Evolutionary conservation across 30 jellyfish, hydroid and myxozoan species (phyloP).

Genomic region (Haliclystus octoradiatus): DNA sequence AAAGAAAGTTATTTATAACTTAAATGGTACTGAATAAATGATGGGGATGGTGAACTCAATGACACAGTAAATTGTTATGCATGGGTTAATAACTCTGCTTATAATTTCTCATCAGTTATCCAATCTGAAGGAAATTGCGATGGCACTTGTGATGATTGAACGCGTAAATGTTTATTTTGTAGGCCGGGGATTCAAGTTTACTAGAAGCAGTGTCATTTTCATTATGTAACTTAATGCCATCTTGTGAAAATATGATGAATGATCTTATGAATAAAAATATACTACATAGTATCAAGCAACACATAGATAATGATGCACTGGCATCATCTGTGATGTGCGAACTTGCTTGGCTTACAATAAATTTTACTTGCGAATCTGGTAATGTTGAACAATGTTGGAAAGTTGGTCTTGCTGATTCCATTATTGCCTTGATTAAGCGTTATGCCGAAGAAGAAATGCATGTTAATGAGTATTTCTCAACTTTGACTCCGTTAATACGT

Average conservation of each 20-base stretch:
- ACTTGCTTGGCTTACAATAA: slow-evolving; percentile 52
- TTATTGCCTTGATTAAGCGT: slow-evolving; percentile 10
- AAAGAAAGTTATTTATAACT: too few species aligned
- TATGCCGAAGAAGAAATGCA: too few species aligned
- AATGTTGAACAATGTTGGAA: slow-evolving; percentile 2
- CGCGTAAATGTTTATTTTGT: neutral
- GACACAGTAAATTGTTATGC: too few species aligned
- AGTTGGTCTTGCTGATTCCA: slow-evolving; percentile 14
- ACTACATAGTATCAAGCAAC: slow-evolving; percentile 12
- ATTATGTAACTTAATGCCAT: slow-evolving; percentile 37
- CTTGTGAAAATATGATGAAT: slow-evolving; percentile 12
- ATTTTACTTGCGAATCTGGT: slow-evolving; percentile 24
- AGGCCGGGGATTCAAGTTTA: neutral
- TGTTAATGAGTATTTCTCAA: neutral
- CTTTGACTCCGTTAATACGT: neutral
- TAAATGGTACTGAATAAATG: too few species aligned
- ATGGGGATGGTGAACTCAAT: too few species aligned
- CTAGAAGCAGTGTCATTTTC: slow-evolving; percentile 61
- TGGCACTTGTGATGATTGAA: neutral
- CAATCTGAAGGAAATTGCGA: too few species aligned
- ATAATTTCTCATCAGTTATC: too few species aligned
- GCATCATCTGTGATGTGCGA: slow-evolving; percentile 22
- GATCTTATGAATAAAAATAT: slow-evolving; percentile 29
- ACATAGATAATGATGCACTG: slow-evolving; percentile 3
- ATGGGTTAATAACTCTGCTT: too few species aligned